Evolutionary conservation across 2,888 invertebrate species (phyloP), one percentile per base, ranked within the genome.

Genomic region (Adelphocoris suturalis): DNA sequence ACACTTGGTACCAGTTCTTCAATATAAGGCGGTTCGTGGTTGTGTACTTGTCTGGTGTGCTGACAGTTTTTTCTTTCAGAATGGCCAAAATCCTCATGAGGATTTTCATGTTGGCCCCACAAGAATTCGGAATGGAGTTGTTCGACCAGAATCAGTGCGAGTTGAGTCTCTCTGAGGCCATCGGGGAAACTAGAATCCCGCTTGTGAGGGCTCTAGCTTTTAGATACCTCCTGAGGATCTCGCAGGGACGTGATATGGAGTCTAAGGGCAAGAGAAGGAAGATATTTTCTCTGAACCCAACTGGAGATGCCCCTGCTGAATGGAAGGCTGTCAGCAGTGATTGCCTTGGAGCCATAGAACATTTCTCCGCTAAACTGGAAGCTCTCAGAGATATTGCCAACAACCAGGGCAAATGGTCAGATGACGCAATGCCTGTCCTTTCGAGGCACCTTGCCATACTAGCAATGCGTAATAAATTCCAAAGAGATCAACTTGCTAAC

Each of bases 1-100:
- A 28, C 16, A 76, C 76, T 3, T 88, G 76, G 88, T 88, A 78
- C 19, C 48, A 88, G 46, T 52, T 88, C 28, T 55, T 88, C 76
- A 88, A 88, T 16, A 11, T 88, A n/a, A 78, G 88, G 80, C 57
- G 88, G 16, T 88, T 88, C 23, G 1, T 88, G 16, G 88, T 88
- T 0, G 19, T 88, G 46, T 88, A 78, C 57, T 88, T 78, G 78
- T 76, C 52, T 9, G 37, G 61, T 2, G 61, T 55, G 7, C 16
- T 88, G 88, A 52, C 80, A 2, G 37, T 80, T 0, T 88, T 78
- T 55, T 88, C 80, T 11, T 76, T 88, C 80, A 19, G 55, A 23
- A 76, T 88, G 88, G 76, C 78, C 3, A 88, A 88, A 48, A 55
- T 76, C 13, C 23, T 88, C 7, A 78, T 80, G 48, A 19, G 80